Base-by-base conservation (phyloP, 23 tunicate genomes). In the Clavelina lepadiformis region DNA sequence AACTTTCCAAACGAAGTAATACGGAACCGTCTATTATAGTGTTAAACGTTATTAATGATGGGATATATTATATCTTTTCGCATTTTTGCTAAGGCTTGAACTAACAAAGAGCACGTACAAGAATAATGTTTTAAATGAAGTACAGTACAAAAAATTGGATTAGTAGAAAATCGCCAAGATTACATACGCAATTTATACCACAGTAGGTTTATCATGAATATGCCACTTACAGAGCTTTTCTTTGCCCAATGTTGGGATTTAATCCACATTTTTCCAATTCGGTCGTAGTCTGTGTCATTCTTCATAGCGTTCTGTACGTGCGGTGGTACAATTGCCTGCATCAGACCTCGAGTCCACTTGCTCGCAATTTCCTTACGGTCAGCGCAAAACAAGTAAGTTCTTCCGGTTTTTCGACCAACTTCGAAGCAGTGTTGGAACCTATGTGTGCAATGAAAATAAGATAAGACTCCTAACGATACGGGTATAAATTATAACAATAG, bases 321-420 rank as follows among this genome's bases (percentile, higher is more conserved):
- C 27, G 87, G 83, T 0, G 97, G 97, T 8, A 81, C 70, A 36
- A 89, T 74, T 1, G 78, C 89, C 55, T 81, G 80, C 79, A 76
- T 36, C 7, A 89, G 58, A 7, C 89, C 97, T 0, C 60, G 35
- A 0, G 83, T 81, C 97, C 97, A 89, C 33, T 69, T 69, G 2
- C 26, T 5, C 41, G 49, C 41, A 24, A 52, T 76, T 27, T 89
- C 97, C 41, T 75, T 50, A 0, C 82, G 77, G 41, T 81, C 89
- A 21, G 83, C 70, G 49, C 89, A 71, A 72, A 89, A 89, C 22
- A 89, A 56, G 64, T 89, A 89, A 3, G 97, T 89, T 36, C 97
- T 59, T 3, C 97, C 97, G 28, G 97, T 82, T 41, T 31, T 63
- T 2, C 97, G 83, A 1, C 83, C 60, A 24, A 89, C 67, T 62